Base-by-base conservation (phyloP, 2,797 vertebrate genomes). In the Sebastes hubbsi region DNA sequence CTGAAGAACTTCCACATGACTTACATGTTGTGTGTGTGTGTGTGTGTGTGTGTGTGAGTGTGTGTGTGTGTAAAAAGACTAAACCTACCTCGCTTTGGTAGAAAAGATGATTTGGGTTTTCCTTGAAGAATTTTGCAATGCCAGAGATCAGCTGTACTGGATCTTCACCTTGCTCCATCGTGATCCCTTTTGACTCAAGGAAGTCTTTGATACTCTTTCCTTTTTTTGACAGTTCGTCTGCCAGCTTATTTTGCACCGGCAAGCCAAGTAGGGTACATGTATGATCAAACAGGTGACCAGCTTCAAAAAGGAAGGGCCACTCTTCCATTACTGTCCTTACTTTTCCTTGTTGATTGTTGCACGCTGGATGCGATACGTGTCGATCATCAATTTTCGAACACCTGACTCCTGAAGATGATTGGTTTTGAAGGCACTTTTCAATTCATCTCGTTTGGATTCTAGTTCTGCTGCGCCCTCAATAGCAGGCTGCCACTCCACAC, bases 401-500 rank as follows among this genome's bases (percentile, higher is more conserved):
- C 25, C 10, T 16, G 62, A 60, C 32, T 75, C 63, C 27, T 65
- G 70, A 55, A 76, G 75, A 56, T 68, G 60, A 22, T 61, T 13
- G 6, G 63, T 61, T 56, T 25, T 69, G 20, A 78, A 79, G 20
- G 58, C 56, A 73, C 36, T 38, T 38, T 38, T 38, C 6, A 81
- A 60, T 27, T 79, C 63, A 58, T 63, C 62, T 76, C 25, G 34
- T 84, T 81, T 76, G 4, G 65, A 67, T 24, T 63, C 10, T 27
- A 67, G 72, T 62, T 77, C 36, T 64, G 58, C 20, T 77, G 4
- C 16, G 22, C 7, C 7, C 49, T 74, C 72, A 66, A 77, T 8
- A 74, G 65, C 56, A 64, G 75, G 60, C 61, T 83, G 67, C 75
- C 75, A 77, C 25, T 72, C 46, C 36, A 75, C 75, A 69, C 83